Conservation (phyloP, 2,888 invertebrate genomes). For the Bhutanitis thaidina region DNA sequence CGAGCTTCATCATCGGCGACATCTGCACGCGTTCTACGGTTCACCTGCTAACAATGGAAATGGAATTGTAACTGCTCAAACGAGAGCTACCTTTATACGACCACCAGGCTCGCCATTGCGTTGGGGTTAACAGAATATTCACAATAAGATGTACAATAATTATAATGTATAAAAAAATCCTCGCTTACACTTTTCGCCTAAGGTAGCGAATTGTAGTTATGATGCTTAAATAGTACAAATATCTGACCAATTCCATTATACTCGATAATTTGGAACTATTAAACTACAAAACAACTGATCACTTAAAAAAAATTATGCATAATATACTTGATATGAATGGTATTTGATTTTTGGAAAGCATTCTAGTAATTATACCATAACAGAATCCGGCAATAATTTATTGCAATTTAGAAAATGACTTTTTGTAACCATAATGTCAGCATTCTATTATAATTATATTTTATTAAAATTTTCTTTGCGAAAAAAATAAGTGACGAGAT, state of each 20-base stretch:
- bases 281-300: not conserved
- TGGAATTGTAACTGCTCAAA: slow-evolving; percentile 58
- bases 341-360: not conserved
- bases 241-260: slow-evolving; percentile 49
- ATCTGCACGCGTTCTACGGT: slow-evolving; percentile 62
- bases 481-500: too few relatives aligned
- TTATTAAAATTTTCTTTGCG: too few relatives aligned
- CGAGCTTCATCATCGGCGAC: slow-evolving; percentile 62
- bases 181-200: slow-evolving; percentile 8
- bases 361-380: not conserved
- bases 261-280: not conserved
- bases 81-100: slow-evolving; percentile 58
- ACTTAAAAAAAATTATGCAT: too few relatives aligned
- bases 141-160: slow-evolving; percentile 21
- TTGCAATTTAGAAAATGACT: too few relatives aligned
- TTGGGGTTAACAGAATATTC: slow-evolving; percentile 52
- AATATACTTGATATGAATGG: too few relatives aligned
- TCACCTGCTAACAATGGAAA: slow-evolving; percentile 54
- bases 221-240: slow-evolving; percentile 53
- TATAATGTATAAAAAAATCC: slow-evolving; percentile 4
- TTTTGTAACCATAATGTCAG: too few relatives aligned
- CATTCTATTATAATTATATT: too few relatives aligned
- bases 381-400: too few relatives aligned
- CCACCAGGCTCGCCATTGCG: slow-evolving; percentile 71
- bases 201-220: not conserved